Base-by-base conservation (phyloP, 2,113 vertebrate genomes). In the Onychostoma macrolepis region DNA sequence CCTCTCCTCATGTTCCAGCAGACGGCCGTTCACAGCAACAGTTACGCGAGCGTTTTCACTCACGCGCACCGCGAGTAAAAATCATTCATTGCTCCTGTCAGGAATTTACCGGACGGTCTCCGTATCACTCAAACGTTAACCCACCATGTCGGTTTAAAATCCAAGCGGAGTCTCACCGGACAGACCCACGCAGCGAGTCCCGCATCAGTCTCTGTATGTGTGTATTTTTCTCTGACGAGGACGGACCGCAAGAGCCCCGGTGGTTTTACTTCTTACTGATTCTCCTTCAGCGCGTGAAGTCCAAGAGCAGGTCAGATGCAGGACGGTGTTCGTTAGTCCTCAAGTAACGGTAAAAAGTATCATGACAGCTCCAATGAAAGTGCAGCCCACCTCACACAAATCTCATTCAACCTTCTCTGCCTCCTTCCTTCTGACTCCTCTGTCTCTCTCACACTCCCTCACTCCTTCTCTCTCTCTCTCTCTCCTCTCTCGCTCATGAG, bases 131-230 rank as follows among this genome's bases (percentile, higher is more conserved):
- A 48, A 75, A 48, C n/a, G 78, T n/a, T 67, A 71, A 88, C 69
- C 84, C 83, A 88, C 53, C 87, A 88, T 88, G 83, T 53, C 45
- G 67, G 24, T n/a, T 75, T n/a, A 72, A 75, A 75, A 85, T 80
- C 75, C 87, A 80, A 61, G n/a, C 45, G 61, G 81, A 33, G 24
- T 38, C 78, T 71, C 63, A 38, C 80, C 63, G 63, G 61, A 83
- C 80, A 71, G 56, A 85, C 83, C 41, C 87, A 41, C 76, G 76
- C 24, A 19, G 38, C 21, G 30, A 65, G 61, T 28, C 48, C 19
- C 75, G 65, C 48, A 53, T 86, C 61, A 21, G 28, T 72, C 36
- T 50, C 86, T 24, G 77, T 38, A 50, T 41, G 43, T 67, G 75
- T 67, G 75, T 81, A 41, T 84, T 30, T 41, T 77, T 50, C 48